Base-by-base conservation (phyloP, 2,888 invertebrate species). In the Cosmopolites sordidus region DNA sequence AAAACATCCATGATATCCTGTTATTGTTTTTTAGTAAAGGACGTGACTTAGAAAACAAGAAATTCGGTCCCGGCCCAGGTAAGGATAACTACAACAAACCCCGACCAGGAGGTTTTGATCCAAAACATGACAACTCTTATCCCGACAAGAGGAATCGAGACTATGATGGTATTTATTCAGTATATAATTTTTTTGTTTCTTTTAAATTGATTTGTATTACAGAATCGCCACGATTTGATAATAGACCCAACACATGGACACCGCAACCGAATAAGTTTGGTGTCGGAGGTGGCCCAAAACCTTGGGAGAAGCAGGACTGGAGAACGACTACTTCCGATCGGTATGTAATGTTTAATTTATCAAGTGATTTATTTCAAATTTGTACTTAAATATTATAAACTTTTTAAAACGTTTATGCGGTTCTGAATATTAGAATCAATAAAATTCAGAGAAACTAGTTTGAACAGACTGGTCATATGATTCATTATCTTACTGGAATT, bases 141-240 rank as follows among this genome's bases (percentile, higher is more conserved):
- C 56, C 64, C 4, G 65, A 66, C 3, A 71, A 72, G 60, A 61
- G 68, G 16, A 64, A 66, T 11, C 62, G 66, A 22, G 66, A 68
- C 50, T 69, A 63, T 52, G 65, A 67, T 39, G 54, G 54, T 46
- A 42, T 14, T 44, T 43, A 18, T 22, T 22, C 22, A 18, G 17
- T 18, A 40, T 6, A 40, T 12, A 40, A 16, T 22, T 22, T 5
- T 16, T 16, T 40, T 3, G 33, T 33, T 33, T 33, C 2, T 33
- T 12, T 33, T 33, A 33, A 33, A 6, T 27, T 6, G 9, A 27
- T 27, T 9, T 27, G 27, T 27, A 6, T 27, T 27, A 6, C n/a
- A 33, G 33, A 33, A 11, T 3, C 33, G 11, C n/a, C 33, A 33
- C 5, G 33, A 4, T 33, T 5, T n/a, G 33, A 33, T 12, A 33